These are phyloP conservation scores for Pristis pectinata DNA, from an alignment of 2,797 vertebrate genomes.

Conservation along the genomic window DNA sequence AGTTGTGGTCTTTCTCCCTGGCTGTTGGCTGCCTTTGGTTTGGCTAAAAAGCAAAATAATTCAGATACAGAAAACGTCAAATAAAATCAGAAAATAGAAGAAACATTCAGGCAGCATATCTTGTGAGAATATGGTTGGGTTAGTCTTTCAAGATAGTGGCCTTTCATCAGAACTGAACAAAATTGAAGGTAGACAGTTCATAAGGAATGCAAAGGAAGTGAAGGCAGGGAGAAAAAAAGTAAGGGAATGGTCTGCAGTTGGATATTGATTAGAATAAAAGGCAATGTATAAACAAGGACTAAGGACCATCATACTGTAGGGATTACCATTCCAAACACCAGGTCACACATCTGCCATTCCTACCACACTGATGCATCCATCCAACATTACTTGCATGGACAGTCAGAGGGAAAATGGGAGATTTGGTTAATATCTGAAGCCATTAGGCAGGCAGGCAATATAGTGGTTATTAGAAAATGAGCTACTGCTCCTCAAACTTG, in stretches of 20 bases:
- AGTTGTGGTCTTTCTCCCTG: background rate
- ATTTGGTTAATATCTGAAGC: background rate
- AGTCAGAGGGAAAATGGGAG: background rate
- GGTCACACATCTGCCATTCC: background rate
- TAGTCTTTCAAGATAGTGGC: background rate
- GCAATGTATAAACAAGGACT: background rate
- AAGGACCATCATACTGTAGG: too few species aligned
- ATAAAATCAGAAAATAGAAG: background rate
- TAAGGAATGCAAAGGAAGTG: background rate
- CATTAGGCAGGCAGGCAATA: background rate
- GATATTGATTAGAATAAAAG: background rate
- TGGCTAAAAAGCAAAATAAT: background rate
- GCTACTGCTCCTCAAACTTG: background rate
- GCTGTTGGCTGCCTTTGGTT: background rate
- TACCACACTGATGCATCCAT: background rate
- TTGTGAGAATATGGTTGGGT: background rate
- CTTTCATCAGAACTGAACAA: background rate
- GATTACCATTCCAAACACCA: background rate
- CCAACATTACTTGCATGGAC: background rate
- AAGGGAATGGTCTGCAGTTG: background rate
- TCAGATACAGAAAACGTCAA: background rate
- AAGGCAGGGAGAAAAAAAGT: background rate
- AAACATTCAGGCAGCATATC: background rate
- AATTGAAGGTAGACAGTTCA: background rate
- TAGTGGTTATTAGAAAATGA: background rate